phyloP scores from a whole-genome alignment of 2,797 vertebrate species.

The Gymnodraco acuticeps region DNA sequence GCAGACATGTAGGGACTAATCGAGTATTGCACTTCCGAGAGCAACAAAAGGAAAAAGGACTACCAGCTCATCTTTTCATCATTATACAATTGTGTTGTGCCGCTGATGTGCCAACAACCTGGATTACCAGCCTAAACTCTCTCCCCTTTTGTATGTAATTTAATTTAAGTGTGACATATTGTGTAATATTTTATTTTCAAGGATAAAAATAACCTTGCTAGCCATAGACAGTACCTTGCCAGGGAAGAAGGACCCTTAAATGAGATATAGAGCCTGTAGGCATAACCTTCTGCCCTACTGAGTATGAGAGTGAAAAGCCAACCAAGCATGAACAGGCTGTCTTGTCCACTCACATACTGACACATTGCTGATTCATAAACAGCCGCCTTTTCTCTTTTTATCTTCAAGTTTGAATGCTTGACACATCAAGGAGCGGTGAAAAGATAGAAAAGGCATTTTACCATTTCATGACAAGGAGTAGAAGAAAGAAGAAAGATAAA shows the following conservation, averaged over 20 bases:
- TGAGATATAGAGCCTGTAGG: conserved; percentile 61
- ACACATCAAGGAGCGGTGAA: conserved; percentile 34
- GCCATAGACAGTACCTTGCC: conserved; percentile 44
- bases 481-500: conserved; percentile 20
- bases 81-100: conserved; percentile 29
- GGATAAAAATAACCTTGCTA: conserved; percentile 12
- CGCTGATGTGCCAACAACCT: conserved; percentile 12
- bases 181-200: conserved; percentile 20
- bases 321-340: conserved; percentile 72
- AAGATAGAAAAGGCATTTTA: conserved; percentile 21
- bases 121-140: conserved; percentile 37
- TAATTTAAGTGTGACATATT: conserved; percentile 18
- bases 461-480: conserved; percentile 17
- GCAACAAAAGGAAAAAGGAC: conserved; percentile 53
- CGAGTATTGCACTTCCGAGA: conserved; percentile 67
- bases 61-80: conserved; percentile 52
- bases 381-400: conserved; percentile 30
- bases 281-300: conserved; percentile 63
- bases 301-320: conserved; percentile 70
- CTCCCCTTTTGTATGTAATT: conserved; percentile 34
- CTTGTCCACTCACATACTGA: conserved; percentile 72
- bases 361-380: conserved; percentile 76
- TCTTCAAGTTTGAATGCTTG: conserved; percentile 52
- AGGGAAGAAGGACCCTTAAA: conserved; percentile 46
- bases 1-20: conserved; percentile 67